A percentile compares a stretch with the other conserved stretches of the same genome.
These are phyloP conservation scores for Germaria angustata DNA, from an alignment of 2,888 invertebrate genomes.

Conservation along the genomic window DNA sequence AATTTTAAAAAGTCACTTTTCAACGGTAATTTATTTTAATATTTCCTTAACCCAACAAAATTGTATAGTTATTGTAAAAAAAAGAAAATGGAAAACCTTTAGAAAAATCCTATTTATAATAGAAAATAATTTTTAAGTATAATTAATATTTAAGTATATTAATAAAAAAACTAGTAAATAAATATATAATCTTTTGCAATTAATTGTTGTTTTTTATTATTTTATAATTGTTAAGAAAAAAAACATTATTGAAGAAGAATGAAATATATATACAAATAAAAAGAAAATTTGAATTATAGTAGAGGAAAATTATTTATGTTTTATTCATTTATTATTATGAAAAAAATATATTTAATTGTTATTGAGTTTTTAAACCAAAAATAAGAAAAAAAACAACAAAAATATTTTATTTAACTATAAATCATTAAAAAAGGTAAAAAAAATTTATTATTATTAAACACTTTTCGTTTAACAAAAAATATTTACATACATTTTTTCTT, in stretches of 20 bases:
- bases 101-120: constrained; percentile 48
- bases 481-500: constrained; percentile 60
- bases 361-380: constrained; percentile 64
- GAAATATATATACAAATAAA: constrained; percentile 32
- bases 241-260: constrained; percentile 20
- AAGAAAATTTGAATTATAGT: constrained; percentile 41
- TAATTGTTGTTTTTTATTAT: constrained; percentile 61
- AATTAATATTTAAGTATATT: constrained; percentile 18
- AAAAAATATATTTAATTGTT: constrained; percentile 61
- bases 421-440: constrained; percentile 9
- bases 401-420: constrained; percentile 56
- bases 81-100: constrained; percentile 35
- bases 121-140: constrained; percentile 48
- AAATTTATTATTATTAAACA: constrained; percentile 54
- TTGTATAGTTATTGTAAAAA: constrained; percentile 42
- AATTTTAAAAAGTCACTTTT: neutral
- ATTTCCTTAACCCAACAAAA: neutral
- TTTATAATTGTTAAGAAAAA: constrained; percentile 55
- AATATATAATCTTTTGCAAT: constrained; percentile 43
- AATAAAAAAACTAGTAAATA: constrained; percentile 23
- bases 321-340: constrained; percentile 59
- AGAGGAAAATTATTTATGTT: constrained; percentile 43
- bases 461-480: constrained; percentile 60
- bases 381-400: constrained; percentile 10
- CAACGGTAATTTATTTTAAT: neutral